These are phyloP conservation scores for Ooceraea biroi DNA, from an alignment of 1,140 invertebrate genomes.

Conservation along the genomic window DNA sequence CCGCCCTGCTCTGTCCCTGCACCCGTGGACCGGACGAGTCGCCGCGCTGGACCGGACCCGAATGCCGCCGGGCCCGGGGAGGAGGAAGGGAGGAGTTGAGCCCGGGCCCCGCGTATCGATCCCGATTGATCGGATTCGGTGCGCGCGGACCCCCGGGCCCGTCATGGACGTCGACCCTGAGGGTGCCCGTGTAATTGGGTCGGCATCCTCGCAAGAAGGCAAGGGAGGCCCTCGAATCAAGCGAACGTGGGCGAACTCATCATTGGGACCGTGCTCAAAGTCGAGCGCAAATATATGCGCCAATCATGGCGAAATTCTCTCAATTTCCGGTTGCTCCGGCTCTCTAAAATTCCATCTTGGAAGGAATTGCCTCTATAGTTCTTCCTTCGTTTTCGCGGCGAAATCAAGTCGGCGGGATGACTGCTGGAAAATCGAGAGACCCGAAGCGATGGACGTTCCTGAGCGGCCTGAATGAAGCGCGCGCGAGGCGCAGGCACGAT, in stretches of 20 bases:
- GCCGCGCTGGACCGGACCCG: neutral
- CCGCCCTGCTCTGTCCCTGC: too few species aligned
- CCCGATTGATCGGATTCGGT: conserved; percentile 80
- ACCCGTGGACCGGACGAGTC: conserved; percentile 5
- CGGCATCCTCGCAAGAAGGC: conserved; percentile 61
- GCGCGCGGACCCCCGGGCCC: conserved; percentile 29
- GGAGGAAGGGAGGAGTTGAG: too few species aligned
- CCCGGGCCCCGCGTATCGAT: conserved; percentile 58
- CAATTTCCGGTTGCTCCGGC: too few species aligned
- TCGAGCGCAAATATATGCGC: too few species aligned
- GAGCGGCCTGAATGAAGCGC: neutral
- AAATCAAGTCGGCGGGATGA: too few species aligned
- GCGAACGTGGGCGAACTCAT: neutral
- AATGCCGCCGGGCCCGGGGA: neutral
- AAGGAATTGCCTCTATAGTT: too few species aligned
- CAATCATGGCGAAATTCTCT: too few species aligned
- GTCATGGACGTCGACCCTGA: conserved; percentile 41
- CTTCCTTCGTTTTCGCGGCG: too few species aligned
- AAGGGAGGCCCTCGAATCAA: neutral
- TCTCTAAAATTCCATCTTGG: too few species aligned
- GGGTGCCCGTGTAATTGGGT: conserved; percentile 74
- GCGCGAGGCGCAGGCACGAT: neutral
- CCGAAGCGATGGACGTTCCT: too few species aligned
- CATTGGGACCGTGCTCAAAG: too few species aligned
- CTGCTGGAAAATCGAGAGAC: too few species aligned